These are phyloP conservation scores for Torymus tubicola DNA, from an alignment of 2,888 invertebrate genomes.

Conservation along the genomic window DNA sequence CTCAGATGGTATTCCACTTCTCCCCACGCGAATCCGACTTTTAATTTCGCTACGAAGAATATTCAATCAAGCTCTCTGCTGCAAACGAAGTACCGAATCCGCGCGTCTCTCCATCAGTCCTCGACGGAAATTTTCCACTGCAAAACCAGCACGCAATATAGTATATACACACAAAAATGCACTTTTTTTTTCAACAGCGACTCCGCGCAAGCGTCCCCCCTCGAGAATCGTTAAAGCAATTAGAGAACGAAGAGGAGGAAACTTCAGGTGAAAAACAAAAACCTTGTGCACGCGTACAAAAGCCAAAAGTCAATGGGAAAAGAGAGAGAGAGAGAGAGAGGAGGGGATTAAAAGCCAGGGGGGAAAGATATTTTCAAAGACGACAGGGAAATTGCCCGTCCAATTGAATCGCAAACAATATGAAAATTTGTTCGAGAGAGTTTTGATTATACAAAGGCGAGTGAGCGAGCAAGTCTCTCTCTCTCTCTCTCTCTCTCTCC, in stretches of 20 bases:
- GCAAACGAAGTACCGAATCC: too few relatives aligned
- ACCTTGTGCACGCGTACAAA: background rate
- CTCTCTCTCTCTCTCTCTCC: too few relatives aligned
- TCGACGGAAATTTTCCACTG: background rate
- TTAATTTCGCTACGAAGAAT: too few relatives aligned
- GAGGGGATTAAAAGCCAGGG: slow-evolving; percentile 4
- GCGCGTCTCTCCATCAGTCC: too few relatives aligned
- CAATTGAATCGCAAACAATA: slow-evolving; percentile 76
- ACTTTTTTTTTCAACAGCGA: slow-evolving; percentile 8
- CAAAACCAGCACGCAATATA: background rate
- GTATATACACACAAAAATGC: too few relatives aligned
- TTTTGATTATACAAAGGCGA: slow-evolving; percentile 75
- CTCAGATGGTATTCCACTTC: too few relatives aligned
- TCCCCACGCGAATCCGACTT: too few relatives aligned
- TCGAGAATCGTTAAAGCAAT: slow-evolving; percentile 7
- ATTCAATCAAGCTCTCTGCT: too few relatives aligned
- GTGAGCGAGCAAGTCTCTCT: background rate
- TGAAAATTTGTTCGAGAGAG: slow-evolving; percentile 76
- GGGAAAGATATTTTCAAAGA: slow-evolving; percentile 71
- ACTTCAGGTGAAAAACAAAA: background rate
- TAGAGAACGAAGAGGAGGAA: slow-evolving; percentile 3
- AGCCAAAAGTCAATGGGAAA: background rate
- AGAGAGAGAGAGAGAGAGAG: background rate
- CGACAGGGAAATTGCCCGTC: slow-evolving; percentile 74
- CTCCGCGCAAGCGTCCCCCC: background rate